Evolutionary conservation across 1,140 invertebrate genomes (phyloP).

Genomic region (Rhyzopertha dominica): DNA sequence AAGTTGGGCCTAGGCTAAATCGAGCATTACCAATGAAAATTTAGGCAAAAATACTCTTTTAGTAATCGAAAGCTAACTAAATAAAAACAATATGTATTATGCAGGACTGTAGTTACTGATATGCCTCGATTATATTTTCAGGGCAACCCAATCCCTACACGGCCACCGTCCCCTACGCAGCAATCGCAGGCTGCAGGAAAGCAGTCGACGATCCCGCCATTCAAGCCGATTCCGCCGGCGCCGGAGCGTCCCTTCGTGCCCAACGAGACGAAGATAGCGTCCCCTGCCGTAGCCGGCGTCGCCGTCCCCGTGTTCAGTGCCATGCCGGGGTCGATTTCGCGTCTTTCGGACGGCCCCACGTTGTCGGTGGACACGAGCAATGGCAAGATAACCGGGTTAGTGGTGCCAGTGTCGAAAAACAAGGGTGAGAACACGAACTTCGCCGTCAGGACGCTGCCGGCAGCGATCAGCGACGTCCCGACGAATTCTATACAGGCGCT

Average conservation of each 20-base stretch:
- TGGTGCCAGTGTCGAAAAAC: constrained; percentile 26
- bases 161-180: background rate
- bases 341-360: constrained; percentile 38
- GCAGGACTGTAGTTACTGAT: no score
- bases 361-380: constrained; percentile 11
- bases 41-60: no score
- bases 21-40: no score
- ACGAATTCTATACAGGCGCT: constrained; percentile 32
- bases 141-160: no score
- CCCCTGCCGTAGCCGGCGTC: constrained; percentile 33
- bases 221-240: constrained; percentile 68
- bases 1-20: no score
- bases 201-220: constrained; percentile 55
- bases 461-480: constrained; percentile 20
- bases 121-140: no score
- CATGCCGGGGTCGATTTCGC: constrained; percentile 52
- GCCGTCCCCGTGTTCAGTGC: constrained; percentile 46
- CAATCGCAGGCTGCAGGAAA: background rate
- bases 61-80: no score
- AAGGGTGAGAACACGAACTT: constrained; percentile 35
- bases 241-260: constrained; percentile 47
- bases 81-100: no score
- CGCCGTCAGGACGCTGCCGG: constrained; percentile 27
- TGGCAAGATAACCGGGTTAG: constrained; percentile 28
- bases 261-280: constrained; percentile 37